phyloP scores from a whole-genome alignment of 2,113 vertebrate species.

The Engystomops pustulosus region DNA sequence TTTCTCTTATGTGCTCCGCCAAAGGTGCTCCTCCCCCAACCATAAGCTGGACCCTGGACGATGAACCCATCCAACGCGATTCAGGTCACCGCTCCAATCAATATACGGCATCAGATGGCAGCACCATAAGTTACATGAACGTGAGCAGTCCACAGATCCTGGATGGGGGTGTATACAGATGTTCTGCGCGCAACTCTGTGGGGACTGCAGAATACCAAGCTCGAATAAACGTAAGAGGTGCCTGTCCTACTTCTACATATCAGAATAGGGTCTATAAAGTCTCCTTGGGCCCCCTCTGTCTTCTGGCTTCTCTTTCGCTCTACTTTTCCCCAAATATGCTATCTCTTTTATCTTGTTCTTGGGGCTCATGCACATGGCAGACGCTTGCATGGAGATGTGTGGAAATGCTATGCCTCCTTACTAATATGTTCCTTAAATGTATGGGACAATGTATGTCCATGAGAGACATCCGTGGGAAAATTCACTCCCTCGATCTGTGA shows the following conservation, averaged over 20 bases:
- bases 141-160: constrained; percentile 93
- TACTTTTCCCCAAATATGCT: not conserved
- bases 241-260: constrained; percentile 99
- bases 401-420: not conserved
- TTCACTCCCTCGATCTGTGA: no score
- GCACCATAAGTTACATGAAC: constrained; percentile 95
- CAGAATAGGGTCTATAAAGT: constrained; percentile 85
- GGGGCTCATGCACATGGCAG: not conserved
- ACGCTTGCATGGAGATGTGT: not conserved
- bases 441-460: no score
- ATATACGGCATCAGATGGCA: constrained; percentile 94
- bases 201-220: constrained; percentile 99
- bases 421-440: no score
- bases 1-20: constrained; percentile 94
- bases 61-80: constrained; percentile 90
- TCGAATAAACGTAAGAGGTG: constrained; percentile 99
- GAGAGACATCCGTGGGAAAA: no score
- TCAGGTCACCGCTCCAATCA: constrained; percentile 89
- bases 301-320: not conserved
- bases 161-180: constrained; percentile 98
- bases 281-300: constrained; percentile 62
- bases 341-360: not conserved
- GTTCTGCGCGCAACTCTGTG: constrained; percentile 97
- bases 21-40: constrained; percentile 95
- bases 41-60: constrained; percentile 96